Base-by-base conservation (phyloP, 1,140 invertebrate genomes). In the Apis cerana region DNA sequence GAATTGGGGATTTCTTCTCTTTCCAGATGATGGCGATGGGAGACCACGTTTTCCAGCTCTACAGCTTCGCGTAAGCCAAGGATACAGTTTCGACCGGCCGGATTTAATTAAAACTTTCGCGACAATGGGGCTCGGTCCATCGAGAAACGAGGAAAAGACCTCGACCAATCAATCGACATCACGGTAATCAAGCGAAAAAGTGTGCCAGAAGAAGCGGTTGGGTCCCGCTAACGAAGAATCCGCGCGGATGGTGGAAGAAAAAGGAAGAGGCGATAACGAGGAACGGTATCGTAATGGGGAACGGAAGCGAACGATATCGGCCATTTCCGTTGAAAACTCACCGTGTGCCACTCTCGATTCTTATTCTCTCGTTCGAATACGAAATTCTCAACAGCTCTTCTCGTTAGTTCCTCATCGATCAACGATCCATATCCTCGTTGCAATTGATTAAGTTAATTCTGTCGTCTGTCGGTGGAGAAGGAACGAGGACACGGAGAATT, bases 51-150 rank as follows among this genome's bases (percentile, higher is more conserved):
- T 33, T 33, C 33, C 33, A 33, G 33, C 33, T n/a, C n/a, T n/a
- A n/a, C n/a, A n/a, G n/a, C n/a, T n/a, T n/a, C n/a, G n/a, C n/a
- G n/a, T n/a, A n/a, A n/a, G n/a, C 61, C n/a, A 87, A 88, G 82
- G 62, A 75, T 88, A 84, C 83, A 82, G 80, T 85, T 84, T 87
- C 85, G 77, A 23, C 13, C 48, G 54, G 64, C 74, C 86, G 85
- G 86, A 88, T 88, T 88, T 88, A 88, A 88, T 88, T 88, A 88
- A 88, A 88, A 88, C 82, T 88, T 87, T 88, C 59, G 80, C 82
- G 83, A 88, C 86, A 88, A 85, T 87, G 61, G 75, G 33, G 33
- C 67, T 21, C 2, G 33, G 33, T 3, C 33, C 33, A 4, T 33
- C 33, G 33, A 21, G 21, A 23, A 59, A 12, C 12, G 27, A 75